Evolutionary conservation across 2,113 vertebrate genomes (phyloP).

Genomic region (Vicugna pacos): DNA sequence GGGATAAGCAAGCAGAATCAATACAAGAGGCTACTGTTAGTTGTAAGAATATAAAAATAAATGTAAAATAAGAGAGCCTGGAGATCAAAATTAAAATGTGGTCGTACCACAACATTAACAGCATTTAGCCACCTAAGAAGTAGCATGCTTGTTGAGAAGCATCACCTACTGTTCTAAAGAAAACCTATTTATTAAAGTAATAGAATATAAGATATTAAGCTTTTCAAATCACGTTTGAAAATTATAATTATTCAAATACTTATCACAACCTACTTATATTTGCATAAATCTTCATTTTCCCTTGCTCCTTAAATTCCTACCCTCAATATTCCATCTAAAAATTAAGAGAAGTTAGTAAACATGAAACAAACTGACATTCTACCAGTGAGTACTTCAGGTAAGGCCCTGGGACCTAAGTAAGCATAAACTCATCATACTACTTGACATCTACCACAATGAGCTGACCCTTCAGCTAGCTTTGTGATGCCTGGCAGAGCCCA

Average conservation of each 20-base stretch:
- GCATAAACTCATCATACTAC: background rate
- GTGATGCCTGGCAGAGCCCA: no score
- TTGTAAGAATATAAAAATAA: background rate
- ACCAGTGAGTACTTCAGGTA: background rate
- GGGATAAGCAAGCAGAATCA: background rate
- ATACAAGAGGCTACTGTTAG: background rate
- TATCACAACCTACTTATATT: background rate
- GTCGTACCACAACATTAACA: background rate
- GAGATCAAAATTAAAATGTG: constrained; percentile 48
- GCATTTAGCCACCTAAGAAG: background rate
- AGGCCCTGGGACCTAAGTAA: background rate
- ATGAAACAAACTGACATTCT: background rate
- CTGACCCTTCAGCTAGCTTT: background rate
- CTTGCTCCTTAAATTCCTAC: background rate
- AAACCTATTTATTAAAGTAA: background rate
- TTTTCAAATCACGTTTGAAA: constrained; percentile 13
- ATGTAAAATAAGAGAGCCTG: background rate
- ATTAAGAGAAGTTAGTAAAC: background rate
- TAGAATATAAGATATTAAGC: background rate
- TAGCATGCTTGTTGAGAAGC: background rate
- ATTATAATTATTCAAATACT: background rate
- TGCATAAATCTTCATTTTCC: background rate
- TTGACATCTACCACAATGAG: background rate
- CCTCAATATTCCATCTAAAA: background rate
- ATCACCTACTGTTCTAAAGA: background rate